These are phyloP conservation scores for Capreolus pygargus DNA, from an alignment of 2,113 vertebrate genomes.

Conservation along the genomic window DNA sequence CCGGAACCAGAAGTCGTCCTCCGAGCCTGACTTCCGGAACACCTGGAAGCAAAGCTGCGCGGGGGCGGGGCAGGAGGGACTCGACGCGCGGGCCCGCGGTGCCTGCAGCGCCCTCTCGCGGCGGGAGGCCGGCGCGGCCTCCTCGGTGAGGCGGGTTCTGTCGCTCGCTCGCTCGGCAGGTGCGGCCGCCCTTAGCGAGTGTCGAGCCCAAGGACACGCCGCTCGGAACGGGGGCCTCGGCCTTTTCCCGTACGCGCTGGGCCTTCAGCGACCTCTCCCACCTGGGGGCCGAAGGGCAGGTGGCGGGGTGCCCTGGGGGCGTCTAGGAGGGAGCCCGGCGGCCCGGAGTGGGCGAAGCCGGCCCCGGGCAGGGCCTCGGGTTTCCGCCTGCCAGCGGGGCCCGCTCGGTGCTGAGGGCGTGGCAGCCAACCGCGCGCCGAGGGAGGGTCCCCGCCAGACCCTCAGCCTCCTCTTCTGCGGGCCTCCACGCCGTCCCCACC, in stretches of 20 bases:
- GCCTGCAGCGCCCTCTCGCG: slow-evolving; percentile 2
- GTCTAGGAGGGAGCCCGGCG: neutral
- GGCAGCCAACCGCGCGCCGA: neutral
- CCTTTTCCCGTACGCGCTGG: neutral
- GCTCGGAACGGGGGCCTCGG: too few relatives aligned
- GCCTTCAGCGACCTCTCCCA: too few relatives aligned
- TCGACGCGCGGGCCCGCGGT: accelerated
- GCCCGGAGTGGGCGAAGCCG: neutral
- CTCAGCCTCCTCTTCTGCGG: neutral
- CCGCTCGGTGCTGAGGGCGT: neutral
- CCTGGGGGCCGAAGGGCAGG: neutral
- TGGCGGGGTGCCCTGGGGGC: neutral
- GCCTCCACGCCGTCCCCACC: neutral
- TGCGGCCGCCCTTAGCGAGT: neutral
- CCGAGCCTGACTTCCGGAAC: accelerated
- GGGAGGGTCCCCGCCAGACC: neutral
- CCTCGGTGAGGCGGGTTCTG: accelerated
- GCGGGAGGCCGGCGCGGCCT: neutral
- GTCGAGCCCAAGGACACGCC: accelerated
- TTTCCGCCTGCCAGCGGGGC: neutral
- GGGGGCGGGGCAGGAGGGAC: accelerated
- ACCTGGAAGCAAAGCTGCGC: slow-evolving; percentile 18
- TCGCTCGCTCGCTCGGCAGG: accelerated
- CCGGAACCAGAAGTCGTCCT: neutral
- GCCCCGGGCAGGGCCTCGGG: neutral